Conservation (phyloP, 2,888 invertebrate genomes). For the Oscheius onirici region DNA sequence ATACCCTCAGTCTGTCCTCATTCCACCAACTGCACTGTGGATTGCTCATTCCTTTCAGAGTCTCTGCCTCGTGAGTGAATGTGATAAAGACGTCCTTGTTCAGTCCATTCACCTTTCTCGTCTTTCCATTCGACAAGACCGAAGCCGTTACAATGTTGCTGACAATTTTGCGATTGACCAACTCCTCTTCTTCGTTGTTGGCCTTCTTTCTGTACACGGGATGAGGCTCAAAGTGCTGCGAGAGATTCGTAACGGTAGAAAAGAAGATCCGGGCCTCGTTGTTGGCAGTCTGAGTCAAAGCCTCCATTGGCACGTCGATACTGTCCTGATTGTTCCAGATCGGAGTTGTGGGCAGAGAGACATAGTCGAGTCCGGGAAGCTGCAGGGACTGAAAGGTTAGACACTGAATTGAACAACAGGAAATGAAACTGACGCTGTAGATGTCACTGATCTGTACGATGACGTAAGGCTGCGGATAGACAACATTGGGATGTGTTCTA, state of each 20-base stretch:
- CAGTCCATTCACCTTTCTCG: slow-evolving; percentile 32
- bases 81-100: slow-evolving; percentile 39
- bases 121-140: slow-evolving; percentile 40
- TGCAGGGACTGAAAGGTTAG: slow-evolving; percentile 18
- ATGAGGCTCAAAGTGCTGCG: slow-evolving; percentile 15
- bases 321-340: slow-evolving; percentile 51
- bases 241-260: slow-evolving; percentile 25
- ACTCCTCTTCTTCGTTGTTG: not conserved
- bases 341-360: slow-evolving; percentile 52
- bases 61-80: slow-evolving; percentile 42
- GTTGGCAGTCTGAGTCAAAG: slow-evolving; percentile 36
- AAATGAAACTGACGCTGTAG: not conserved
- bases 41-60: slow-evolving; percentile 42
- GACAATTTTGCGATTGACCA: slow-evolving; percentile 39
- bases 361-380: slow-evolving; percentile 32
- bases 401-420: not conserved
- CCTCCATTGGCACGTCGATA: slow-evolving; percentile 54
- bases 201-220: not conserved
- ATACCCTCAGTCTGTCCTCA: slow-evolving; percentile 35
- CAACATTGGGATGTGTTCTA: not conserved
- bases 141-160: slow-evolving; percentile 48
- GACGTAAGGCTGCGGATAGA: slow-evolving; percentile 32
- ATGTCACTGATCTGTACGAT: slow-evolving; percentile 28
- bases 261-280: slow-evolving; percentile 39
- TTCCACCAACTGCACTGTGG: slow-evolving; percentile 64